phyloP scores from a whole-genome alignment of 2,113 vertebrate genomes.

The Nymphicus hollandicus region DNA sequence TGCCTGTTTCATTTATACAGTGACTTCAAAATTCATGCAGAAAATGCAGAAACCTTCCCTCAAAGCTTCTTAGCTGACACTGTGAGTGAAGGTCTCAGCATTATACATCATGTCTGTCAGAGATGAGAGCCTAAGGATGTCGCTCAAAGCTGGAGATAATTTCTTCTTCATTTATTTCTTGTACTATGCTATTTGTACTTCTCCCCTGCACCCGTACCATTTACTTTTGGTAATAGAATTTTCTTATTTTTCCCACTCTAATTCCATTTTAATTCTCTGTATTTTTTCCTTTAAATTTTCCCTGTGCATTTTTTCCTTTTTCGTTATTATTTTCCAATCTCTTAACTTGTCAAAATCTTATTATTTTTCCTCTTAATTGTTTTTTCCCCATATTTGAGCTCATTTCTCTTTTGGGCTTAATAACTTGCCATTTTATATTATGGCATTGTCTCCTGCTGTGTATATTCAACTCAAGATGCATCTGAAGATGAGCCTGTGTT shows the following conservation, averaged over 20 bases:
- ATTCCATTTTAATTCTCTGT: not conserved
- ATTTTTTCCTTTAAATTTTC: not conserved
- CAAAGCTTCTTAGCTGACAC: not conserved
- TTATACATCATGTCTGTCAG: not conserved
- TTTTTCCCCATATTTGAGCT: not conserved
- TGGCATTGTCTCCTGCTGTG: not conserved
- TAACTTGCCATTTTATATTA: not conserved
- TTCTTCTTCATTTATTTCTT: not conserved
- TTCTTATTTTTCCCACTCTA: not conserved
- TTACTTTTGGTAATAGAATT: not conserved
- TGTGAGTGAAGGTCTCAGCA: not conserved
- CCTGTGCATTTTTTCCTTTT: not conserved
- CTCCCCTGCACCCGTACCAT: not conserved
- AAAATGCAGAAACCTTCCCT: not conserved
- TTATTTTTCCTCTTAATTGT: not conserved
- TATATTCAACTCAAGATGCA: not conserved
- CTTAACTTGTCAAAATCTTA: not conserved
- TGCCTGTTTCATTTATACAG: not conserved
- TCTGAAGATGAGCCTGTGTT: not conserved
- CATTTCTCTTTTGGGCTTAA: not conserved
- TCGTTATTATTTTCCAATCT: not conserved
- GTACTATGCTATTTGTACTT: not conserved
- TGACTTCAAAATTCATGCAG: not conserved
- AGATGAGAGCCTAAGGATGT: not conserved
- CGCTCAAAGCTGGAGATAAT: not conserved